phyloP scores from a whole-genome alignment of 1,140 invertebrate genomes.

The Scaptomyza hsui region DNA sequence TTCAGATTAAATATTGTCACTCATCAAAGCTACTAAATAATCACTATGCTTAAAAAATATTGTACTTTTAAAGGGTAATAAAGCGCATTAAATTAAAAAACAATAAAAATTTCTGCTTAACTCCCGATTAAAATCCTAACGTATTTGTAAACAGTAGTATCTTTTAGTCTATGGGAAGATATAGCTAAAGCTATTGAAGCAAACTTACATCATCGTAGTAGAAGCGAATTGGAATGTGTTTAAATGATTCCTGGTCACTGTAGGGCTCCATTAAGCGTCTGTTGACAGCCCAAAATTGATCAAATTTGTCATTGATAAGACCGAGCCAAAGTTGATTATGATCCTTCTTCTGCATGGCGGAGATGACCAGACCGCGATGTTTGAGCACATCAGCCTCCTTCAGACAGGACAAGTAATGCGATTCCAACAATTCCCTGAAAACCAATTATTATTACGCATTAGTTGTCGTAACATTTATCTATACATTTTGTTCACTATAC shows the following conservation, averaged over 20 bases:
- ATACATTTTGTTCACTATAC: slow-evolving; percentile 83
- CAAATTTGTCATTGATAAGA: slow-evolving; percentile 98
- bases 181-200: no score
- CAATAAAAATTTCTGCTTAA: no score
- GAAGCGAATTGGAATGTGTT: slow-evolving; percentile 95
- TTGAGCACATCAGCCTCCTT: slow-evolving; percentile 99
- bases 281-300: slow-evolving; percentile 99
- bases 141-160: background rate
- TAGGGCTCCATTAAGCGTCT: slow-evolving; percentile 95
- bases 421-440: slow-evolving; percentile 95
- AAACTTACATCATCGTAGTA: slow-evolving; percentile 87
- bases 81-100: no score
- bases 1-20: no score
- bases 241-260: slow-evolving; percentile 91
- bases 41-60: no score
- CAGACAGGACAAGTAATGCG: slow-evolving; percentile 96
- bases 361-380: slow-evolving; percentile 95
- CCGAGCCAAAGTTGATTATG: slow-evolving; percentile 98
- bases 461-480: background rate
- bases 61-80: no score
- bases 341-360: slow-evolving; percentile 98
- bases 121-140: background rate
- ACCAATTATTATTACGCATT: background rate
- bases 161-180: no score
- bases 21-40: no score